These are phyloP conservation scores for Nomada ruficornis DNA, from an alignment of 2,888 invertebrate species.

Conservation along the genomic window DNA sequence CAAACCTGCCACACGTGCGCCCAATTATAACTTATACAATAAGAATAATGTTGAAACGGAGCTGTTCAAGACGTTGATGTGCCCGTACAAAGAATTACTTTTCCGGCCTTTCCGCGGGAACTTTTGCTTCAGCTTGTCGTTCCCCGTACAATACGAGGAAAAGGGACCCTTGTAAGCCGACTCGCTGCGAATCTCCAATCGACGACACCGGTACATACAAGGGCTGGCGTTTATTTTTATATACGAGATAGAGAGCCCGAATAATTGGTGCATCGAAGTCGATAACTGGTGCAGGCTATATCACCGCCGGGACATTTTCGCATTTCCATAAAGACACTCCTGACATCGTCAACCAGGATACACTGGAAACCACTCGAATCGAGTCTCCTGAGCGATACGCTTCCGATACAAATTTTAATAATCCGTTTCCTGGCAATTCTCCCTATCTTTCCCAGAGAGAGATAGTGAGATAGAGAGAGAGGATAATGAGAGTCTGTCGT, in stretches of 20 bases:
- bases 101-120: background rate
- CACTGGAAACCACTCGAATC: slow-evolving; percentile 1
- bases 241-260: background rate
- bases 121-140: too few relatives aligned
- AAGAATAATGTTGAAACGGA: slow-evolving; percentile 32
- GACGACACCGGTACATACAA: too few relatives aligned
- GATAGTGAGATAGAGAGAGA: too few relatives aligned
- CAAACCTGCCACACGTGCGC: background rate
- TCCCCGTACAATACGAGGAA: too few relatives aligned
- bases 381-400: slow-evolving; percentile 21
- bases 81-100: background rate
- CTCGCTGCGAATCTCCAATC: background rate
- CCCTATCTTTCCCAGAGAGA: background rate
- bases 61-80: too few relatives aligned
- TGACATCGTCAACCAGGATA: slow-evolving; percentile 31
- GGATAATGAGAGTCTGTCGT: background rate
- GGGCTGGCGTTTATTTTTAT: slow-evolving; percentile 7
- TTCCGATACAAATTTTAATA: slow-evolving; percentile 34
- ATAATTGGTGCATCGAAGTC: slow-evolving; percentile 38
- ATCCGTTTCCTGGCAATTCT: slow-evolving; percentile 45
- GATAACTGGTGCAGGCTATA: slow-evolving; percentile 25
- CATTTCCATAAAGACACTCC: slow-evolving; percentile 17
- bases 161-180: too few relatives aligned
- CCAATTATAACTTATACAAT: background rate
- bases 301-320: slow-evolving; percentile 9